Conservation (phyloP, 2,113 vertebrate species). For the Pipa parva region DNA sequence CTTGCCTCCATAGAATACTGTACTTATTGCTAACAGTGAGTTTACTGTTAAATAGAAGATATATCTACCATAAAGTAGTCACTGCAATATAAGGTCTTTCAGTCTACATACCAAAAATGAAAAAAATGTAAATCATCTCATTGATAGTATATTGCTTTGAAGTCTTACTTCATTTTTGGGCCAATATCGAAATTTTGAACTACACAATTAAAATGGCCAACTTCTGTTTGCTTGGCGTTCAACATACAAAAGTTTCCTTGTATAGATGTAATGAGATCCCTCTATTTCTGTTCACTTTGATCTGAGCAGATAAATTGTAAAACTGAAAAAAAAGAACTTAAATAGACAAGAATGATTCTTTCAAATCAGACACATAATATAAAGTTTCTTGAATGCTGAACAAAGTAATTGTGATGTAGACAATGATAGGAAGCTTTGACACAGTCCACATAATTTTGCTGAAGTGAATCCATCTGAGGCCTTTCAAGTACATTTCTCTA, state of each 20-base stretch:
- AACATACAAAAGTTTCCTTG: background rate
- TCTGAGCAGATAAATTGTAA: constrained; percentile 25
- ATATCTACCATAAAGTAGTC: background rate
- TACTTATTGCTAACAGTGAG: no score
- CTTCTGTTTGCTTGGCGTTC: background rate
- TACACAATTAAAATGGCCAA: background rate
- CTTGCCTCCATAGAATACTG: no score
- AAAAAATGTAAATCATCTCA: background rate
- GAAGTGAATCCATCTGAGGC: constrained; percentile 48
- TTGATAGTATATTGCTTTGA: background rate
- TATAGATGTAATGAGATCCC: constrained; percentile 17
- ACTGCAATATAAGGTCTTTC: background rate
- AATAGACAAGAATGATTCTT: constrained; percentile 20
- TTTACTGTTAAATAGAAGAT: background rate
- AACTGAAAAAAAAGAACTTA: constrained; percentile 9
- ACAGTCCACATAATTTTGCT: constrained; percentile 38
- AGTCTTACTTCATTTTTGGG: background rate
- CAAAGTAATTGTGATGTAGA: constrained; percentile 48
- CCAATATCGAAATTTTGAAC: constrained; percentile 12
- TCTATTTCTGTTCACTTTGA: constrained; percentile 6
- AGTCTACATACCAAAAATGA: background rate
- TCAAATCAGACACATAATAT: constrained; percentile 15
- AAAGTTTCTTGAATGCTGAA: constrained; percentile 46
- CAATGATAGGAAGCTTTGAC: constrained; percentile 47
- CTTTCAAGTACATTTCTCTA: constrained; percentile 46